Conservation (phyloP, 2,888 invertebrate genomes). For the Athalia rosae region DNA sequence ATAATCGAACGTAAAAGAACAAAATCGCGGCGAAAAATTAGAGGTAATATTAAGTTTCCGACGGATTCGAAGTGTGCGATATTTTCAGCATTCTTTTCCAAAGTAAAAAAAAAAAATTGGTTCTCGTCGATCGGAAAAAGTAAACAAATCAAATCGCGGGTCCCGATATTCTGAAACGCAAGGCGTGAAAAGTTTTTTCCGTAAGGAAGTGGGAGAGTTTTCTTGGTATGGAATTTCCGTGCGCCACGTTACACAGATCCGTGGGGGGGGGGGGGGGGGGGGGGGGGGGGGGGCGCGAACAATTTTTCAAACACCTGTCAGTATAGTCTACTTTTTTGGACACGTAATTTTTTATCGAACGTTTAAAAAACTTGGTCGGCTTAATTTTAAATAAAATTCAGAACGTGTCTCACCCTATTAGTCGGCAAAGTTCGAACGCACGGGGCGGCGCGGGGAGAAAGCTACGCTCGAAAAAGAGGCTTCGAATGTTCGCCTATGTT, state of each 20-base stretch:
- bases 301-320: conserved; percentile 38
- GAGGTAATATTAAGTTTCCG: no score
- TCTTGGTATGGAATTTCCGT: background rate
- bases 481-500: conserved; percentile 1
- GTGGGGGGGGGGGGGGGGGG: no score
- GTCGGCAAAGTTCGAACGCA: conserved; percentile 19
- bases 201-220: background rate
- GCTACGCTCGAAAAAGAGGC: background rate
- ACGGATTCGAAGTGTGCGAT: no score
- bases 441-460: background rate
- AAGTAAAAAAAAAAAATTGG: no score
- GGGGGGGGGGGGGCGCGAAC: no score
- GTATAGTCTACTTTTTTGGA: background rate
- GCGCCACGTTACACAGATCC: background rate
- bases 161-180: no score
- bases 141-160: no score
- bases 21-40: no score
- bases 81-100: no score
- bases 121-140: no score
- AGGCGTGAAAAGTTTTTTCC: no score
- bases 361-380: conserved; percentile 24
- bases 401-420: conserved; percentile 39
- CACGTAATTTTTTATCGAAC: conserved; percentile 6
- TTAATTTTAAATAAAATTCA: conserved; percentile 37
- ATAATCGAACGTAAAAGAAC: no score